Base-by-base conservation (phyloP, 2,888 invertebrate genomes). In the Proisotoma minuta region DNA sequence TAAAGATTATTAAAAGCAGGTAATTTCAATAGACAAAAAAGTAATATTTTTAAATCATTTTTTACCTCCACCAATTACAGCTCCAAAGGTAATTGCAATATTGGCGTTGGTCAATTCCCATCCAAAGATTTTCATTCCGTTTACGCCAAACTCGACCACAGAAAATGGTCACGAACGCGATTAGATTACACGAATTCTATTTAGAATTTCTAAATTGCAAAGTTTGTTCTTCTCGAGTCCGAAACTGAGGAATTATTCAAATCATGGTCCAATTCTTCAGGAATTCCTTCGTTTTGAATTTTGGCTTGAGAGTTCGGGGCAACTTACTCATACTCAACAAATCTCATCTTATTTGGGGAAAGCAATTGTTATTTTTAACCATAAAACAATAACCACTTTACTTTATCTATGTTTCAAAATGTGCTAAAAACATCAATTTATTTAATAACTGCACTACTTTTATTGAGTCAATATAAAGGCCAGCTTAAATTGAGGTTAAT, bases 111-210 rank as follows among this genome's bases (percentile, higher is more conserved):
- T 56, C 26, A 69, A 23, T 54, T 66, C 62, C 26, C 59, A 54
- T 66, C 71, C 69, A 53, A 69, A 59, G 59, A 71, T 68, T 67
- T 65, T 64, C 71, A 71, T 71, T 60, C 62, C 69, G 57, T 39
- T 34, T 15, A 10, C 15, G 8, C 15, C 15, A 34, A 34, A 8
- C 15, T 8, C 15, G 34, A 34, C 34, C 34, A 34, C n/a, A n/a
- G n/a, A n/a, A n/a, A n/a, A n/a, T n/a, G n/a, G n/a, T n/a, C n/a
- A n/a, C n/a, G n/a, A n/a, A n/a, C n/a, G n/a, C n/a, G n/a, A n/a
- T n/a, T n/a, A n/a, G n/a, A n/a, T n/a, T 59, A 39, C 34, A 34
- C 34, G 15, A 34, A 34, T 34, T 34, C 26, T 12, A 8, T 4
- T 20, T 10, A 61, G 40, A 51, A 40, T 28, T 15, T 24, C 12